Evolutionary conservation across 2,888 invertebrate genomes (phyloP).

Genomic region (Drosophila vallismaia): DNA sequence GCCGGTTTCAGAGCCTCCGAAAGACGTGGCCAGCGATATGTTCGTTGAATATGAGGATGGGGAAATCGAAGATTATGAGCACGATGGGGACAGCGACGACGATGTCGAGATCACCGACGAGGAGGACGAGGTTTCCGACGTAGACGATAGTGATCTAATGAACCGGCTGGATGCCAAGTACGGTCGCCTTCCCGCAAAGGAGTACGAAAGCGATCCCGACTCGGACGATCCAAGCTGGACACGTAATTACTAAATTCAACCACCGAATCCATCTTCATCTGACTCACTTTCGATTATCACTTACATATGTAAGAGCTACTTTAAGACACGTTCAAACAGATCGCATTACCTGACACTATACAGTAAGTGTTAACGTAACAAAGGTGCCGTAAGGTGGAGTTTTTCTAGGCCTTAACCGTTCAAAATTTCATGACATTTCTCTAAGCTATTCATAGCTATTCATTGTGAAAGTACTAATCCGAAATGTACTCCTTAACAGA

Average conservation of each 20-base stretch:
- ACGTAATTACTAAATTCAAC: slow-evolving; percentile 83
- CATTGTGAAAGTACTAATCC: slow-evolving; percentile 3
- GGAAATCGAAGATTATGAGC: slow-evolving; percentile 60
- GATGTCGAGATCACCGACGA: slow-evolving; percentile 74
- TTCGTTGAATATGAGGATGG: slow-evolving; percentile 72
- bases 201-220: slow-evolving; percentile 85
- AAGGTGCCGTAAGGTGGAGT: slow-evolving; percentile 49
- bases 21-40: slow-evolving; percentile 50
- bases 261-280: slow-evolving; percentile 43
- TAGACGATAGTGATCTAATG: slow-evolving; percentile 89
- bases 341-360: slow-evolving; percentile 14
- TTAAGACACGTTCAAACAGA: slow-evolving; percentile 57
- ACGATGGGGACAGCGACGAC: slow-evolving; percentile 30
- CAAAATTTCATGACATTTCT: slow-evolving; percentile 34
- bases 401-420: slow-evolving; percentile 53
- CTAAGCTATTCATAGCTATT: no score
- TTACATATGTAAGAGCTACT: slow-evolving; percentile 53
- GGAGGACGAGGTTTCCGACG: slow-evolving; percentile 86
- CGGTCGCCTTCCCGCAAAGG: slow-evolving; percentile 87
- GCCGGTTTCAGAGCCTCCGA: slow-evolving; percentile 11
- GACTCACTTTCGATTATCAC: slow-evolving; percentile 37
- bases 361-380: slow-evolving; percentile 53
- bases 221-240: slow-evolving; percentile 83
- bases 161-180: slow-evolving; percentile 90
- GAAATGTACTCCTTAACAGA: slow-evolving; percentile 57